phyloP scores from a whole-genome alignment of 2,113 vertebrate species.

The Poeciliopsis prolifica region DNA sequence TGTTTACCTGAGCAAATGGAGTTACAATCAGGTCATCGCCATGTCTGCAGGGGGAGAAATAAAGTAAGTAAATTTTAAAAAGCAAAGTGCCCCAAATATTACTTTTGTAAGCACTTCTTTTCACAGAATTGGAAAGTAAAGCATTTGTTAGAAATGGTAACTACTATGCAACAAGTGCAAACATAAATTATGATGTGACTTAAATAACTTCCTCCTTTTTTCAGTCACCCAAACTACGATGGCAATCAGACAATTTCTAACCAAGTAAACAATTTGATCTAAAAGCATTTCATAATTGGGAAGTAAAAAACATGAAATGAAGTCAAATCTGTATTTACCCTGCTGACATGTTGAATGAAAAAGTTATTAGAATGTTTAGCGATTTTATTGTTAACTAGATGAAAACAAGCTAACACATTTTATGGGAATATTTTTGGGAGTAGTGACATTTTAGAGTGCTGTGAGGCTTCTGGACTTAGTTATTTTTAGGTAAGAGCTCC shows the following conservation, averaged over 20 bases:
- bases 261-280: no score
- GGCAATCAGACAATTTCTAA: background rate
- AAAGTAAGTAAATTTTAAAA: background rate
- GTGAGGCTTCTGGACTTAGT: background rate
- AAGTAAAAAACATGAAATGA: background rate
- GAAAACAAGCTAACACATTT: background rate
- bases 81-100: background rate
- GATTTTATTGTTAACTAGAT: background rate
- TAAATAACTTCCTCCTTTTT: background rate
- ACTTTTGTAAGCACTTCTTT: background rate
- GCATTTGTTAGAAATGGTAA: background rate
- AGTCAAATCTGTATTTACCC: background rate
- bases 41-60: constrained; percentile 79
- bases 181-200: background rate
- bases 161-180: background rate
- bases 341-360: background rate
- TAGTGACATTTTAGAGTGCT: background rate
- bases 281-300: background rate
- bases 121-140: background rate
- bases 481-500: background rate
- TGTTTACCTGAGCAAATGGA: constrained; percentile 91
- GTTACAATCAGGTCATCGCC: constrained; percentile 99
- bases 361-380: background rate
- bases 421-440: background rate
- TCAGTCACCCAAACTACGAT: background rate